Conservation (phyloP, 1,140 invertebrate species). For the Neodiprion fabricii region DNA sequence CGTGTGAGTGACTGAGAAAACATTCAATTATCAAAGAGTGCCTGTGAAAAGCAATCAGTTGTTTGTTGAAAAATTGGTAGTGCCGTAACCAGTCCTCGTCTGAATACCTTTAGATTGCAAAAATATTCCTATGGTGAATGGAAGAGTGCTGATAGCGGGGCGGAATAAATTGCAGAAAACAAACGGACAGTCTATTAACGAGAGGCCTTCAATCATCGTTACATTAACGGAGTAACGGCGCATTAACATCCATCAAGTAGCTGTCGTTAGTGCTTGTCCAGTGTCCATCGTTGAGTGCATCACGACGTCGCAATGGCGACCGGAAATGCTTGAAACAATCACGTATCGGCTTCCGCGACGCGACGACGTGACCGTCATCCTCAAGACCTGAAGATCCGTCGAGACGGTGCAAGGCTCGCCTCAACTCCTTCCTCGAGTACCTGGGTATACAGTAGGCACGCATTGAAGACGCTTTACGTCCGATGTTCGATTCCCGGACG, state of each 20-base stretch:
- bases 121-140: too few relatives aligned
- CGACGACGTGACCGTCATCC: slow-evolving; percentile 43
- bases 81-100: too few relatives aligned
- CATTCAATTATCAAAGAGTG: too few relatives aligned
- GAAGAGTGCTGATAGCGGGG: too few relatives aligned
- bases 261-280: slow-evolving; percentile 47
- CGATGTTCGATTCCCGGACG: background rate
- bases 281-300: slow-evolving; percentile 40
- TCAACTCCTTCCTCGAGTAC: background rate
- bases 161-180: background rate
- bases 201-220: slow-evolving; percentile 54
- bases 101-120: too few relatives aligned
- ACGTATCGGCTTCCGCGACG: slow-evolving; percentile 38
- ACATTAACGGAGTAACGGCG: slow-evolving; percentile 51
- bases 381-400: slow-evolving; percentile 20
- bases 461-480: background rate
- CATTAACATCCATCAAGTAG: slow-evolving; percentile 54
- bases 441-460: slow-evolving; percentile 6
- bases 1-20: too few relatives aligned
- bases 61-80: too few relatives aligned
- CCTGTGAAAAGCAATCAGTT: too few relatives aligned
- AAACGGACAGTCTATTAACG: slow-evolving; percentile 15
- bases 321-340: slow-evolving; percentile 49
- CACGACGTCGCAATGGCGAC: slow-evolving; percentile 31
- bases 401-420: too few relatives aligned